Percentiles rank a stretch among this genome's conserved stretches.
phyloP scores from a whole-genome alignment of 1,140 invertebrate genomes.

The Dreissena polymorpha region DNA sequence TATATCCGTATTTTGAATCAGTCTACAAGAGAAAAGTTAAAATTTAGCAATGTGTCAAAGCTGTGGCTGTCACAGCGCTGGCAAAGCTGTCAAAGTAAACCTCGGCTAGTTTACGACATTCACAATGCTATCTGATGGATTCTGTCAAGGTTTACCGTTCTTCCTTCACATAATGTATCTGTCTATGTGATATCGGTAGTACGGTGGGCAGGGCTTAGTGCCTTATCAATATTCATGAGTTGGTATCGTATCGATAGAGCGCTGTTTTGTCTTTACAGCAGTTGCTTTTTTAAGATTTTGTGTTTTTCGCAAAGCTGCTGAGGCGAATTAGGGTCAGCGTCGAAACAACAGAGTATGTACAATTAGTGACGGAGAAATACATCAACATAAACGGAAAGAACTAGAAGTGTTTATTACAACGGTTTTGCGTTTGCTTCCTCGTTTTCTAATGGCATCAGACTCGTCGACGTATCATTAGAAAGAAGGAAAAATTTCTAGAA shows the following conservation, averaged over 20 bases:
- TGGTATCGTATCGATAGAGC: not conserved
- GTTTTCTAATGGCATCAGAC: conserved; percentile 51
- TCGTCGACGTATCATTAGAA: conserved; percentile 48
- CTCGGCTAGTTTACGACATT: conserved; percentile 55
- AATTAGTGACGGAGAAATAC: conserved; percentile 53
- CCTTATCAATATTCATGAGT: conserved; percentile 50
- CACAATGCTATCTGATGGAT: conserved; percentile 54
- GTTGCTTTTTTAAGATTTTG: conserved; percentile 19
- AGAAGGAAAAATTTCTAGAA: conserved; percentile 41
- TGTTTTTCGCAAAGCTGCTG: not conserved
- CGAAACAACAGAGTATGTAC: conserved; percentile 37
- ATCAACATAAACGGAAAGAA: conserved; percentile 59
- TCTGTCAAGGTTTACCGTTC: conserved; percentile 55
- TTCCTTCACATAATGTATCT: conserved; percentile 55
- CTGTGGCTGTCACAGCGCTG: conserved; percentile 36
- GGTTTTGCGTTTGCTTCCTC: conserved; percentile 51
- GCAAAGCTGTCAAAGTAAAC: conserved; percentile 55
- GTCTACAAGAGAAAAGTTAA: conserved; percentile 49
- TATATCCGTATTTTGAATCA: conserved; percentile 51
- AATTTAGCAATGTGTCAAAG: conserved; percentile 58
- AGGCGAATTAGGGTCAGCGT: conserved; percentile 14
- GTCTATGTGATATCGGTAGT: conserved; percentile 40
- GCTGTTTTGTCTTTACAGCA: conserved; percentile 27
- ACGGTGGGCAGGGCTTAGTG: conserved; percentile 30
- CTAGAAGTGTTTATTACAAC: conserved; percentile 56